Evolutionary conservation across 1,140 invertebrate genomes (phyloP).

Genomic region (Prorops nasuta): DNA sequence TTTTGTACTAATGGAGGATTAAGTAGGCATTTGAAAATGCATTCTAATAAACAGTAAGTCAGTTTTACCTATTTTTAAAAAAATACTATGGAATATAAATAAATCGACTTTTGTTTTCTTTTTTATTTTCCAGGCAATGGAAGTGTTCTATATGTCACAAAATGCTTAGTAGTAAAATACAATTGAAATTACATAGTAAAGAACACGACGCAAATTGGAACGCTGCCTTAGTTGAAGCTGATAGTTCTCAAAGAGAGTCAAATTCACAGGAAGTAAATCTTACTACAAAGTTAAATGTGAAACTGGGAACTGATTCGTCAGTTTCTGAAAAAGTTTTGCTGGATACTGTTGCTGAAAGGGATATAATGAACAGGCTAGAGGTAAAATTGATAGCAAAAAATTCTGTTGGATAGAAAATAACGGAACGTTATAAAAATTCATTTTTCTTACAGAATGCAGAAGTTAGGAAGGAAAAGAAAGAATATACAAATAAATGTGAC

Average conservation of each 20-base stretch:
- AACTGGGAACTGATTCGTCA: constrained; percentile 28
- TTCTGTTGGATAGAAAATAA: no score
- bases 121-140: constrained; percentile 19
- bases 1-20: constrained; percentile 53
- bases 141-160: constrained; percentile 29
- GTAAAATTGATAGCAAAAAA: no score
- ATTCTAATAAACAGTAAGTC: constrained; percentile 36
- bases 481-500: constrained; percentile 58
- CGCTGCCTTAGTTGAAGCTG: constrained; percentile 9
- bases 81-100: background rate
- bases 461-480: constrained; percentile 27
- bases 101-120: no score
- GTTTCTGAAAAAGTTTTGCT: constrained; percentile 59
- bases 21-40: constrained; percentile 53
- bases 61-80: background rate
- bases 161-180: constrained; percentile 22
- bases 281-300: background rate
- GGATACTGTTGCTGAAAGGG: constrained; percentile 47
- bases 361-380: constrained; percentile 31
- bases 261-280: constrained; percentile 6
- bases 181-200: constrained; percentile 25
- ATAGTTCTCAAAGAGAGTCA: constrained; percentile 23
- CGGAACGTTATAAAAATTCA: no score
- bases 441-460: constrained; percentile 10
- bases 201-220: constrained; percentile 29